A percentile compares a stretch with the other conserved stretches of the same genome.
Conservation (phyloP, 2,888 invertebrate species). For the Rapana venosa region DNA sequence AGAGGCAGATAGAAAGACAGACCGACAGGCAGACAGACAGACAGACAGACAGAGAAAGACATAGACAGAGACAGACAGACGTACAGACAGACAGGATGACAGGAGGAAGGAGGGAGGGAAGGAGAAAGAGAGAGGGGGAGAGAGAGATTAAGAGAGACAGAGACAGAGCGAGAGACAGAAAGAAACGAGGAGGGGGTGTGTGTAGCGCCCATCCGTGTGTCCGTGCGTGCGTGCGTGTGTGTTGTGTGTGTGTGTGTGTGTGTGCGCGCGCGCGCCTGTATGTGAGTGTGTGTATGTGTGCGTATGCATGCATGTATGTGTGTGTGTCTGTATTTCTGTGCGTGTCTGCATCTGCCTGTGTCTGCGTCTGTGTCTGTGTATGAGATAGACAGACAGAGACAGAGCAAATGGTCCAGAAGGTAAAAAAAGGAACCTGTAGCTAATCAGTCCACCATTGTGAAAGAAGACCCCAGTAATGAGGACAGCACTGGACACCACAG, state of each 20-base stretch:
- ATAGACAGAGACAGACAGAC: too few species aligned
- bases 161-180: too few species aligned
- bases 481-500: neutral
- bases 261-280: neutral
- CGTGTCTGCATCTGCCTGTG: neutral
- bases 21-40: too few species aligned
- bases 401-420: neutral
- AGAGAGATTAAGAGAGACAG: too few species aligned
- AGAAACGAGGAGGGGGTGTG: too few species aligned
- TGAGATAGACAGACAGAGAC: neutral
- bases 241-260: neutral
- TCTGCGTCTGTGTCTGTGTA: neutral
- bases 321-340: too few species aligned
- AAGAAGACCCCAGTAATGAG: neutral
- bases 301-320: neutral
- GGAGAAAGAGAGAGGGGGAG: too few species aligned
- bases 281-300: neutral
- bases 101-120: too few species aligned
- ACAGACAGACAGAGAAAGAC: too few species aligned
- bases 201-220: too few species aligned
- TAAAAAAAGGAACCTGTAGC: neutral
- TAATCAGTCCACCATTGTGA: conserved; percentile 6
- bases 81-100: too few species aligned
- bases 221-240: neutral
- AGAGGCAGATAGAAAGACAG: too few species aligned